A percentile compares a stretch with the other conserved stretches of the same genome.
These are phyloP conservation scores for Brachionus calyciflorus DNA, from an alignment of 1,140 invertebrate species.

Conservation along the genomic window DNA sequence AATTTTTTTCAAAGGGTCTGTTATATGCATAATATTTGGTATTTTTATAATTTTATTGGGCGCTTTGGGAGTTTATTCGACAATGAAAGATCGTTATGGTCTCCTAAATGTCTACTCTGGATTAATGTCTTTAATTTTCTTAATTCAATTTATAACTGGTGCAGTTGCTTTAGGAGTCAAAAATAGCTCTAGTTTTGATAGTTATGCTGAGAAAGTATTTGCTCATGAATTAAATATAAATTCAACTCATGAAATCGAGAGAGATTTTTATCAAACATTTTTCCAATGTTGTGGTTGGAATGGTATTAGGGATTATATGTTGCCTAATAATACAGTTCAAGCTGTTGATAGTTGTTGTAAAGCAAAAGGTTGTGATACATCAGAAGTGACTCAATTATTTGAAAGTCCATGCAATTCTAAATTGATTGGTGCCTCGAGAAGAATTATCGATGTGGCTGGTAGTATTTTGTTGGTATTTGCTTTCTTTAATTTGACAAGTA, in stretches of 20 bases:
- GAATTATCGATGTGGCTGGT: constrained; percentile 19
- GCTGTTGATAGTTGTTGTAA: constrained; percentile 18
- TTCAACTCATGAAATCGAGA: neutral
- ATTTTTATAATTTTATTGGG: constrained; percentile 28
- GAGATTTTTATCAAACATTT: constrained; percentile 23
- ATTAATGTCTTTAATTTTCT: constrained; percentile 38
- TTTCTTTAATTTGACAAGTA: constrained; percentile 35
- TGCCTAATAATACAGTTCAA: neutral
- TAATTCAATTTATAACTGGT: constrained; percentile 44
- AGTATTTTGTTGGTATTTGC: constrained; percentile 20
- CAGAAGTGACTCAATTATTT: neutral
- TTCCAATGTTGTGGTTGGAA: constrained; percentile 43
- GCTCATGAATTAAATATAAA: constrained; percentile 14
- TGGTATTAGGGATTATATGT: constrained; percentile 9
- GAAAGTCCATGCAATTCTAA: constrained; percentile 4
- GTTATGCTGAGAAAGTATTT: constrained; percentile 29
- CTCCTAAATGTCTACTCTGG: neutral
- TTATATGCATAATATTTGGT: constrained; percentile 38
- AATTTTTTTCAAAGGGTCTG: neutral
- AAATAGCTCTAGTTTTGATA: constrained; percentile 37
- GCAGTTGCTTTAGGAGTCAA: constrained; percentile 12
- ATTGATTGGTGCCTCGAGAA: constrained; percentile 11
- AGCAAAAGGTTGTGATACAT: neutral
- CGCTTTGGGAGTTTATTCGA: constrained; percentile 2
- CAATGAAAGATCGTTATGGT: constrained; percentile 17